Conservation (phyloP, 2,113 vertebrate genomes). For the Mustela lutreola region DNA sequence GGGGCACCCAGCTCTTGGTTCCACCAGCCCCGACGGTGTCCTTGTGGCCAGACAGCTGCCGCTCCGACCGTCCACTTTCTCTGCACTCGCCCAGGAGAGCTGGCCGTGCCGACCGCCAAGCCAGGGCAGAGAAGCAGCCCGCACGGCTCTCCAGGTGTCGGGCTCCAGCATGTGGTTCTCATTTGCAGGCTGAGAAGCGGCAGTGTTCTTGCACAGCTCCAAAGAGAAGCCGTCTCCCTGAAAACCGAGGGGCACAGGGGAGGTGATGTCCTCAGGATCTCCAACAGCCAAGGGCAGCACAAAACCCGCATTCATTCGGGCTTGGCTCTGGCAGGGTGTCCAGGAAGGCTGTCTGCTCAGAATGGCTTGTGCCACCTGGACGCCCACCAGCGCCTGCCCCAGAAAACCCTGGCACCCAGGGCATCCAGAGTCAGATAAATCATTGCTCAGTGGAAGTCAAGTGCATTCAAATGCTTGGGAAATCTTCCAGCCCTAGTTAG, state of each 20-base stretch:
- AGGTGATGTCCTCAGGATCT: constrained; percentile 56
- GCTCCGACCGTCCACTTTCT: constrained; percentile 54
- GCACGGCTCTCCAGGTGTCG: constrained; percentile 38
- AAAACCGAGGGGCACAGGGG: constrained; percentile 31
- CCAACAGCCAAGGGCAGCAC: constrained; percentile 48
- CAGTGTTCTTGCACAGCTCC: constrained; percentile 66
- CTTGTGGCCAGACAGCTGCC: constrained; percentile 44
- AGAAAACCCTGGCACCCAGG: background rate
- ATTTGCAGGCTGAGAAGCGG: constrained; percentile 74
- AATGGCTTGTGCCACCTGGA: background rate
- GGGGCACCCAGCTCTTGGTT: background rate
- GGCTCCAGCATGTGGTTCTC: constrained; percentile 76
- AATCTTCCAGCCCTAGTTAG: background rate
- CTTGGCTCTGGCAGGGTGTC: background rate
- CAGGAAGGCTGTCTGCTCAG: background rate
- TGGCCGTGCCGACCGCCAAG: constrained; percentile 51
- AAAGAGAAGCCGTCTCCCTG: constrained; percentile 59
- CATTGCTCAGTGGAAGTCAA: background rate
- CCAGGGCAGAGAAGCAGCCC: constrained; percentile 47
- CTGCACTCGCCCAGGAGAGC: constrained; percentile 27
- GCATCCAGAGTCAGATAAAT: background rate
- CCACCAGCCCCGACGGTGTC: constrained; percentile 41
- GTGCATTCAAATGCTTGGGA: background rate
- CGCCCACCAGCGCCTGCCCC: background rate
- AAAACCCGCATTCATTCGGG: constrained; percentile 70